A percentile compares a stretch with the other conserved stretches of the same genome.
phyloP scores from a whole-genome alignment of 2,113 vertebrate species.

The Rhombomys opimus region DNA sequence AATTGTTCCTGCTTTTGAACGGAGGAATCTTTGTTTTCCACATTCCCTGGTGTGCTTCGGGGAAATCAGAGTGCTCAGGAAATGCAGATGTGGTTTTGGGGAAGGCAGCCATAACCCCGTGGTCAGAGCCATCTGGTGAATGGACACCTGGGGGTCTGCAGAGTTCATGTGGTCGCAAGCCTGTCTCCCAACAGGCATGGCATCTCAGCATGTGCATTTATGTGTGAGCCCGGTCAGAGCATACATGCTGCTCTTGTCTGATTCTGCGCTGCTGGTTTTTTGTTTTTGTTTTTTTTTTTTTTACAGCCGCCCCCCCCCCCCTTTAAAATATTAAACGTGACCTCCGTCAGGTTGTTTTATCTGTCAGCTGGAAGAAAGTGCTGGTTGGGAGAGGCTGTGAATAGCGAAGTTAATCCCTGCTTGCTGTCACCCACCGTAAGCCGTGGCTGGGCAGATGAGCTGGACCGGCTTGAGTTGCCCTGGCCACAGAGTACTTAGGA shows the following conservation, averaged over 20 bases:
- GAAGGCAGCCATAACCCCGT: not conserved
- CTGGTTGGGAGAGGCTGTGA: conserved; percentile 77
- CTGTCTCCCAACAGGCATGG: not conserved
- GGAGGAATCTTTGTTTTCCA: not conserved
- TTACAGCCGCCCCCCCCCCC: not conserved
- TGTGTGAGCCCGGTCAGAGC: not conserved
- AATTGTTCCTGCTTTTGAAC: not conserved
- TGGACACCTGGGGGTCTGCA: not conserved
- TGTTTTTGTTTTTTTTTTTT: not conserved
- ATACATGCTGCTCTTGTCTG: not conserved
- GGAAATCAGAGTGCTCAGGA: not conserved
- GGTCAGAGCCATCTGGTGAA: conserved; percentile 1
- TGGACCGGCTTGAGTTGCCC: conserved; percentile 83
- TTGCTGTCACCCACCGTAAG: conserved; percentile 85
- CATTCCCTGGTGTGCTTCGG: rapidly evolving
- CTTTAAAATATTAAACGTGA: conserved; percentile 61
- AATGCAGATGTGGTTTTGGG: not conserved
- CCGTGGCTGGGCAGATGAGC: conserved; percentile 87
- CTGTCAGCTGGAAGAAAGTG: conserved; percentile 79
- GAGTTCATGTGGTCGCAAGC: not conserved
- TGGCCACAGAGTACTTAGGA: conserved; percentile 78
- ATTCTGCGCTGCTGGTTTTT: not conserved
- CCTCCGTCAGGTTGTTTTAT: conserved; percentile 65
- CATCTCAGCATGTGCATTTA: not conserved
- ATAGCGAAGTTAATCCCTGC: conserved; percentile 88